Evolutionary conservation across 2,888 invertebrate species (phyloP).

Genomic region (Chaetogeoica ovagalla): DNA sequence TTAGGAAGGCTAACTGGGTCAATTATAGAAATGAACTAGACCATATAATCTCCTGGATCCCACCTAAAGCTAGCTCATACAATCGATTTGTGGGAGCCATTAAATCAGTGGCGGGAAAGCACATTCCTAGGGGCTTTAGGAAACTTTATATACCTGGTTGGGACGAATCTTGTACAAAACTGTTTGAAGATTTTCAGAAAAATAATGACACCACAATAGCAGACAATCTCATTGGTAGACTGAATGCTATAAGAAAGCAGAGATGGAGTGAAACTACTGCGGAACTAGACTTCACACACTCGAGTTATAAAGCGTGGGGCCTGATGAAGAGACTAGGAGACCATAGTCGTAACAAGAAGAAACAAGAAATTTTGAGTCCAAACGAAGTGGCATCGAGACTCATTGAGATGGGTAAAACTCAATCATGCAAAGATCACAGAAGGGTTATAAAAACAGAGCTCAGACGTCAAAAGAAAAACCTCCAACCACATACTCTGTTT

Average conservation of each 20-base stretch:
- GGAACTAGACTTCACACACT: conserved; percentile 32
- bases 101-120: not conserved
- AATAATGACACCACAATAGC: not conserved
- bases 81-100: conserved; percentile 17
- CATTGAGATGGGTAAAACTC: not conserved
- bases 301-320: conserved; percentile 17
- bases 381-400: not conserved
- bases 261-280: conserved; percentile 17
- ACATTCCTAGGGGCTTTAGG: conserved; percentile 9
- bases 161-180: not conserved
- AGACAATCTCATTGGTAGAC: no score
- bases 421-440: not conserved
- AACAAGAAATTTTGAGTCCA: not conserved
- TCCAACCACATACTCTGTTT: not conserved
- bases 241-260: conserved; percentile 15
- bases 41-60: conserved; percentile 35
- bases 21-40: conserved; percentile 19
- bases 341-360: not conserved
- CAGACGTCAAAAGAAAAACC: not conserved
- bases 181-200: conserved; percentile 25
- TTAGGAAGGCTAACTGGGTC: conserved; percentile 10
- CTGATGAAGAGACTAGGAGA: conserved; percentile 3
- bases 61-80: conserved; percentile 21
- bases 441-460: not conserved
- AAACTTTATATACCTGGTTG: not conserved